Conservation (phyloP, 2,888 invertebrate species). For the Cacoxenus indagator region DNA sequence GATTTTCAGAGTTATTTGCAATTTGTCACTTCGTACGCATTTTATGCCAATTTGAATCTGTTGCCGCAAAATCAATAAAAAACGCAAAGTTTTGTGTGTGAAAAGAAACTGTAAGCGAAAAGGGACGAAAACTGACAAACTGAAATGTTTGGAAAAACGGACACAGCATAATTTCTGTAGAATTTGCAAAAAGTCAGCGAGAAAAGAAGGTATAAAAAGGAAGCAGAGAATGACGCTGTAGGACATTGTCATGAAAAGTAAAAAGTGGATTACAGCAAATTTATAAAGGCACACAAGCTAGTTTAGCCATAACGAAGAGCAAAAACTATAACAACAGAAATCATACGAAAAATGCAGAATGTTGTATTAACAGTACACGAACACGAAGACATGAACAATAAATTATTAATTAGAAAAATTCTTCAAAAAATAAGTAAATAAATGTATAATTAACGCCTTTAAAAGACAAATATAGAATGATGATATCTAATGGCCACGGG, state of each 20-base stretch:
- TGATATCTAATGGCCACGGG: too few relatives aligned
- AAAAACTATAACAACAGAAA: too few relatives aligned
- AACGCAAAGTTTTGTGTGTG: neutral
- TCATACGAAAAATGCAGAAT: neutral
- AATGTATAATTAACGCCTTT: too few relatives aligned
- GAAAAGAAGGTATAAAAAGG: neutral
- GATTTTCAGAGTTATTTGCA: constrained; percentile 39
- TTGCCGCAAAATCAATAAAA: constrained; percentile 49
- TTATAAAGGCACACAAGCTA: neutral
- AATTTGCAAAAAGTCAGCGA: neutral
- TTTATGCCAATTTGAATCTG: constrained; percentile 43
- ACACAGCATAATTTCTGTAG: neutral
- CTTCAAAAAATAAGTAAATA: too few relatives aligned
- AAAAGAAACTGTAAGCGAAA: neutral
- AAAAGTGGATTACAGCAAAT: constrained; percentile 6
- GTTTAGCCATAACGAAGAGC: neutral
- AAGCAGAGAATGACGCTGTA: neutral
- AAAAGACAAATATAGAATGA: too few relatives aligned
- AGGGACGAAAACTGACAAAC: neutral
- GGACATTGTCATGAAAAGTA: constrained; percentile 13
- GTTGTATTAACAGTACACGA: neutral
- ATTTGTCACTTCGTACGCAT: constrained; percentile 52
- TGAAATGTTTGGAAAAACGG: neutral
- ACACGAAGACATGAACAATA: neutral
- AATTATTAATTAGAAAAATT: neutral